Conservation (phyloP, 2,113 vertebrate genomes). For the Galbula dea region DNA sequence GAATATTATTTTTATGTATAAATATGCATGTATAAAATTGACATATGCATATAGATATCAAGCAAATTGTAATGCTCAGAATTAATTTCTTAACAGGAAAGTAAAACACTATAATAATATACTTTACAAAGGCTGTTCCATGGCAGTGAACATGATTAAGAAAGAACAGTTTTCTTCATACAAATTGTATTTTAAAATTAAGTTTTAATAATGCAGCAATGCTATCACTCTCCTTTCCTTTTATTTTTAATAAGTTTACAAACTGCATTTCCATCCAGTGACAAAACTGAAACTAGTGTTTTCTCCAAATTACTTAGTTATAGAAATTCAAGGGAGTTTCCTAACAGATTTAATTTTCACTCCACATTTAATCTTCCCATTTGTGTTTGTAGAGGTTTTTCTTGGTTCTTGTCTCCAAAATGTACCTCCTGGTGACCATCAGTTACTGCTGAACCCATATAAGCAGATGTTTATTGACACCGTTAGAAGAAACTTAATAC, state of each 20-base stretch:
- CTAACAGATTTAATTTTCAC: constrained; percentile 30
- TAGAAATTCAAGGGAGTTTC: constrained; percentile 43
- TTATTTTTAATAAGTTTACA: constrained; percentile 44
- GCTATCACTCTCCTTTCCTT: constrained; percentile 19
- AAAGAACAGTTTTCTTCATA: constrained; percentile 50
- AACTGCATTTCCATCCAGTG: constrained; percentile 19
- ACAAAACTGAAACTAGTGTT: constrained; percentile 13
- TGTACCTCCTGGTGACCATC: constrained; percentile 21
- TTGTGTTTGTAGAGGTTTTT: constrained; percentile 6
- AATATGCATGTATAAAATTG: neutral
- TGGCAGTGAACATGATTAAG: constrained; percentile 50
- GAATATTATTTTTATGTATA: neutral
- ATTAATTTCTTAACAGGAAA: constrained; percentile 45
- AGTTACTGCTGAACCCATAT: neutral
- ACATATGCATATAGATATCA: neutral
- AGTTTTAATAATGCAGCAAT: constrained; percentile 50
- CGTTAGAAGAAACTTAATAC: constrained; percentile 49
- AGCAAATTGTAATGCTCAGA: constrained; percentile 33
- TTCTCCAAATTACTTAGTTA: constrained; percentile 29
- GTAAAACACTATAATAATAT: constrained; percentile 27
- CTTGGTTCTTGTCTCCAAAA: constrained; percentile 22
- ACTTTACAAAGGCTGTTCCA: constrained; percentile 60
- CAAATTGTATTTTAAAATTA: constrained; percentile 65
- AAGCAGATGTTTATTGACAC: constrained; percentile 48
- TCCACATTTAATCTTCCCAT: constrained; percentile 13